These are phyloP conservation scores for Drosophila nigrodunni DNA, from an alignment of 1,140 invertebrate species.

Conservation along the genomic window DNA sequence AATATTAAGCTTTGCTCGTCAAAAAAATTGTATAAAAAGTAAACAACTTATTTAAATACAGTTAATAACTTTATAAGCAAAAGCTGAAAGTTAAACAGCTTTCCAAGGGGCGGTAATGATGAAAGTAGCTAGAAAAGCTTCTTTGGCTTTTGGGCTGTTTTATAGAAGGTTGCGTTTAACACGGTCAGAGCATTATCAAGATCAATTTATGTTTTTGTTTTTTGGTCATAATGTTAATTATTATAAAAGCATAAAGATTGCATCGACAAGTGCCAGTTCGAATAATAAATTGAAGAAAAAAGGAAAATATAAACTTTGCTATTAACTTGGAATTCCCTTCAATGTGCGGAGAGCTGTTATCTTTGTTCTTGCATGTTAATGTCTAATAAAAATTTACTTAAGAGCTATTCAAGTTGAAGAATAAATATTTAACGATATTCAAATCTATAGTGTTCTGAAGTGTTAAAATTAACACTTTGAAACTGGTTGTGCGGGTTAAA, in stretches of 20 bases:
- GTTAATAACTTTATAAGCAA: not conserved
- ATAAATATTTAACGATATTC: slow-evolving; percentile 42
- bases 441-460: slow-evolving; percentile 15
- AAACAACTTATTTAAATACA: not conserved
- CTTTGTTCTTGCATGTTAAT: slow-evolving; percentile 26
- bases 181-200: not conserved
- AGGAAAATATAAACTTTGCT: no score
- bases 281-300: no score
- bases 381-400: slow-evolving; percentile 27
- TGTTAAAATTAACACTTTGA: slow-evolving; percentile 34
- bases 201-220: not conserved
- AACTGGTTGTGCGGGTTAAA: slow-evolving; percentile 42
- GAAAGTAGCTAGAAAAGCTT: slow-evolving; percentile 1
- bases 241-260: slow-evolving; percentile 19
- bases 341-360: slow-evolving; percentile 13
- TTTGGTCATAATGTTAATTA: slow-evolving; percentile 4
- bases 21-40: not conserved
- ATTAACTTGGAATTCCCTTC: slow-evolving; percentile 8
- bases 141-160: not conserved
- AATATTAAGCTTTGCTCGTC: not conserved
- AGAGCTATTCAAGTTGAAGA: slow-evolving; percentile 26
- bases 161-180: not conserved
- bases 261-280: not conserved
- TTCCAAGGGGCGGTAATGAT: not conserved
- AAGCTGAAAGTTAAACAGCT: not conserved